Evolutionary conservation across 2,113 vertebrate species (phyloP), one percentile per base, ranked within the genome.

Genomic region (Bufo gargarizans): DNA sequence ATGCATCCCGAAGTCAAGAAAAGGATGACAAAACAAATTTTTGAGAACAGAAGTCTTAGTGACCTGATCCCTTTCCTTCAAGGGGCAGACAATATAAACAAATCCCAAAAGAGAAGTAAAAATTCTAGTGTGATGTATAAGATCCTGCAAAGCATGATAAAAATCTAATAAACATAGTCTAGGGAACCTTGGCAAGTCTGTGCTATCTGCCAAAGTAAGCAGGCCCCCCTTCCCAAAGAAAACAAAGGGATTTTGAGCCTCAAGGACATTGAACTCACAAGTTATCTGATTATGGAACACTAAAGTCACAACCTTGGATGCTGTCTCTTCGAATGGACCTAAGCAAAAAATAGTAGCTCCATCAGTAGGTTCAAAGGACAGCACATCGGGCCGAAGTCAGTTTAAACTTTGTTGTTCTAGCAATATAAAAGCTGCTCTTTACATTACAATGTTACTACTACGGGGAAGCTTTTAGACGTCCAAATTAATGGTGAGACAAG

Each of bases 91-190:
- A 96, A 95, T 95, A 96, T 95, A 95, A 94, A 95, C 93, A 93
- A 94, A 94, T 95, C 95, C 95, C 94, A 84, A 91, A 93, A 94
- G 95, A 94, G 92, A 93, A 93, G 92, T 94, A 95, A 96, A 84
- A 95, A 95, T 91, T 93, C 94, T 96, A 94, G 95, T 94, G 95
- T 95, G 94, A 95, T 95, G 95, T 96, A 95, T 93, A 95, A 93
- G 93, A 94, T 93, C 93, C 94, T 94, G 95, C 95, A 95, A 95
- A 79, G 95, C 94, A 93, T 95, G 95, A 96, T 96, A 96, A 94
- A 94, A 95, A 96, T 95, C 95, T 95, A 95, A 96, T 95, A 96
- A 96, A 95, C 95, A 94, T 94, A 94, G 95, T 95, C 93, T 93
- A 89, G 93, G 95, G 94, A 96, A 95, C 92, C 95, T 95, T 94